Base-by-base conservation (phyloP, 2,888 invertebrate species). In the Oscheius sp. region DNA sequence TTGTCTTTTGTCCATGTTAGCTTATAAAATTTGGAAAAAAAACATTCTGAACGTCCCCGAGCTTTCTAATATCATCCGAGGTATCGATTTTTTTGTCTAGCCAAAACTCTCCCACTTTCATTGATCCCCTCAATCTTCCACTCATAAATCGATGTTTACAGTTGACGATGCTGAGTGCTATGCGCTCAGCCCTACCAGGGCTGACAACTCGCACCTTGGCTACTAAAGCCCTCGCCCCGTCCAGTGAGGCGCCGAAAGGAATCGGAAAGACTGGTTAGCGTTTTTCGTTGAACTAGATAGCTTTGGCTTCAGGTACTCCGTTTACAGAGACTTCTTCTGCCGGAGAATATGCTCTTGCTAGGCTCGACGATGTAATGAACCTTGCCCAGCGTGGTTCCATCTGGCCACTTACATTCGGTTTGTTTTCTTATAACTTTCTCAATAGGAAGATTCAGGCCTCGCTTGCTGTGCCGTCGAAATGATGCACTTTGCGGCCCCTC, bases 351-450 rank as follows among this genome's bases (percentile, higher is more conserved):
- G 88, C 88, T 0, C 77, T 88, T 51, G 87, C 87, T 42, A 83
- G 88, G 71, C 80, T 88, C 21, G 88, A 88, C 70, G 88, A 88
- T 70, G 83, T 88, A 32, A 81, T 88, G 75, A 88, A 88, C 74
- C 75, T 86, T 75, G 80, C 81, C 93, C 88, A 85, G 68, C 73
- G 86, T 29, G 83, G 83, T 21, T 99, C 99, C 0, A 90, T 99
- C 48, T 99, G 99, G 99, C 99, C 99, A 0, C 92, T 99, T 90
- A 99, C 99, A 9, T 99, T 99, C 91, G 99, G 99, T 77, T 91
- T 98, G 97, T 98, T 92, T 33, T 50, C 50, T 42, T 53, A 50
- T 51, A 53, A 5, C 4, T 57, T 11, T 42, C 37, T 29, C 10
- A 13, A 7, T 7, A 1, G n/a, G 33, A 47, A 47, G 29, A 60